Evolutionary conservation across 2,113 vertebrate genomes (phyloP).

Genomic region (Pagrus major): DNA sequence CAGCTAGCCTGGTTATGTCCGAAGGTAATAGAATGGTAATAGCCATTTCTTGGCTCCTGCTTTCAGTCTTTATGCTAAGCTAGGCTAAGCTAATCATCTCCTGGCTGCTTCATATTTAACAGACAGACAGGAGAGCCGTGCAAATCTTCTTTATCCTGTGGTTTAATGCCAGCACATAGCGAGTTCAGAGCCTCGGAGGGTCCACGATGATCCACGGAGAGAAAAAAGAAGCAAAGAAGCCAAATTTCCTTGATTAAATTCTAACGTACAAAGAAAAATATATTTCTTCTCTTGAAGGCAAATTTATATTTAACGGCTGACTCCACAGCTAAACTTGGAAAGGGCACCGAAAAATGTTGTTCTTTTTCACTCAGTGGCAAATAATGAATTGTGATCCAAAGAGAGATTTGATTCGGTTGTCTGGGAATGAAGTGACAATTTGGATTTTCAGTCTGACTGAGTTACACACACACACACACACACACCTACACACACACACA

Average conservation of each 20-base stretch:
- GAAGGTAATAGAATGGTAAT: too few relatives aligned
- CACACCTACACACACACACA: slow-evolving; percentile 32
- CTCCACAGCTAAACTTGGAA: not conserved
- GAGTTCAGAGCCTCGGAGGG: not conserved
- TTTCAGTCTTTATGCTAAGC: not conserved
- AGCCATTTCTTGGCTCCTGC: too few relatives aligned
- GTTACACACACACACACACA: too few relatives aligned
- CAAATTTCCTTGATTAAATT: not conserved
- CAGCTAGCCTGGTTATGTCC: not conserved
- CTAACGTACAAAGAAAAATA: not conserved
- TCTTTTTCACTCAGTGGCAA: slow-evolving; percentile 3
- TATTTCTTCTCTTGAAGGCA: not conserved
- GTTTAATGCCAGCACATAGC: not conserved
- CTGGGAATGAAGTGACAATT: slow-evolving; percentile 56
- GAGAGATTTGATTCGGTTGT: slow-evolving; percentile 50
- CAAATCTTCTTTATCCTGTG: not conserved
- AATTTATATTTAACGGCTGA: slow-evolving; percentile 23
- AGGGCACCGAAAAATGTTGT: slow-evolving; percentile 10
- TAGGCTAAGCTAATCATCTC: not conserved
- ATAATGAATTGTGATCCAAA: slow-evolving; percentile 52
- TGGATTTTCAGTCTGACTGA: slow-evolving; percentile 46
- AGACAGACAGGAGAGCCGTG: too few relatives aligned
- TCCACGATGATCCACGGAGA: not conserved
- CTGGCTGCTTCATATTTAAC: not conserved
- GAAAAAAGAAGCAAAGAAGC: not conserved